Evolutionary conservation across 1,140 invertebrate genomes (phyloP).

Genomic region (Mizuhopecten yessoensis): DNA sequence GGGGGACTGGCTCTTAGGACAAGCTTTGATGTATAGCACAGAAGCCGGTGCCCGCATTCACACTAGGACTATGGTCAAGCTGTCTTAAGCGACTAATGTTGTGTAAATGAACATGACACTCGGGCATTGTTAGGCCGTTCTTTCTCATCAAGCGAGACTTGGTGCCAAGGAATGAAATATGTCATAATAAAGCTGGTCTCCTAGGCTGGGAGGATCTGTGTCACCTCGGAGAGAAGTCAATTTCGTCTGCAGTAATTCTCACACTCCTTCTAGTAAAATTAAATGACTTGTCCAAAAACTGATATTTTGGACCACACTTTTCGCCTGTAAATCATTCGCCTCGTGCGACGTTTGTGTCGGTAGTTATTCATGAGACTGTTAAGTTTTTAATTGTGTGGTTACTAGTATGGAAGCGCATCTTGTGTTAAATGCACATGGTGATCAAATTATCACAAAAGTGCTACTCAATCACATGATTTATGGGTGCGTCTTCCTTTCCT

Average conservation of each 20-base stretch:
- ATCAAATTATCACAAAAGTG: slow-evolving; percentile 29
- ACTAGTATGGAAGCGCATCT: slow-evolving; percentile 38
- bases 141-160: slow-evolving; percentile 33
- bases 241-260: slow-evolving; percentile 38
- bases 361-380: slow-evolving; percentile 28
- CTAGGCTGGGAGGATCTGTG: slow-evolving; percentile 2
- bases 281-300: slow-evolving; percentile 39
- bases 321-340: slow-evolving; percentile 16
- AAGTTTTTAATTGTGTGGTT: slow-evolving; percentile 35
- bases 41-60: slow-evolving; percentile 36
- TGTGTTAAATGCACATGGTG: slow-evolving; percentile 38
- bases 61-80: slow-evolving; percentile 14
- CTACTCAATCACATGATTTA: slow-evolving; percentile 39
- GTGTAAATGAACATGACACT: slow-evolving; percentile 38
- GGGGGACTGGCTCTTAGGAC: neutral
- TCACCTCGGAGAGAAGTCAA: neutral
- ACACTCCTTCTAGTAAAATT: slow-evolving; percentile 35
- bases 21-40: neutral
- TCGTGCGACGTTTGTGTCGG: slow-evolving; percentile 21
- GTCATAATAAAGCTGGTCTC: slow-evolving; percentile 25
- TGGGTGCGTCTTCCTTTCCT: neutral
- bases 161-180: slow-evolving; percentile 19
- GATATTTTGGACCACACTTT: slow-evolving; percentile 38
- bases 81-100: slow-evolving; percentile 24
- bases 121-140: slow-evolving; percentile 9